Evolutionary conservation across 2,113 vertebrate genomes (phyloP).

Genomic region (Marmota flaviventris): DNA sequence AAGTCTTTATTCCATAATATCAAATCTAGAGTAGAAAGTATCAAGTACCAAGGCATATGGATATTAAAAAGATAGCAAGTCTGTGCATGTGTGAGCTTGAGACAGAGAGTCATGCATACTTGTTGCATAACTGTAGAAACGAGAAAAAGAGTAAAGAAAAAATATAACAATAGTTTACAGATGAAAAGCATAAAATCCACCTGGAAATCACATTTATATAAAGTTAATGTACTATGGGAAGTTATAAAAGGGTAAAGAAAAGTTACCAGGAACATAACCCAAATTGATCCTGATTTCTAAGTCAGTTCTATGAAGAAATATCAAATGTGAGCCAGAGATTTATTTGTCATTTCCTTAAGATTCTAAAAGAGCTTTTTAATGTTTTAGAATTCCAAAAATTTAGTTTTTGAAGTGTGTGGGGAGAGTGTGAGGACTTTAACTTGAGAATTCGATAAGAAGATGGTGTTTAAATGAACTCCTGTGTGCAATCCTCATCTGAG

Average conservation of each 20-base stretch:
- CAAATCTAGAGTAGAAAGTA: not conserved
- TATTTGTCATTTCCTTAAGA: not conserved
- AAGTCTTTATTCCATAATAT: not conserved
- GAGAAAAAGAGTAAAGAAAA: not conserved
- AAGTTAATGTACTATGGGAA: not conserved
- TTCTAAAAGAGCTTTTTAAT: not conserved
- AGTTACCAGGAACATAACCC: not conserved
- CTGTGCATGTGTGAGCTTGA: not conserved
- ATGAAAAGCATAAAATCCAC: not conserved
- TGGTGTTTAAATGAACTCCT: not conserved
- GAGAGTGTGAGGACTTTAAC: not conserved
- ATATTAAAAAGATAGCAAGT: not conserved
- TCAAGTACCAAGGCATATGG: not conserved
- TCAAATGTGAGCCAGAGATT: not conserved
- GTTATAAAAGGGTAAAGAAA: no score
- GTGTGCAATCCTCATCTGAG: not conserved
- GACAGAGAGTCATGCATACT: not conserved
- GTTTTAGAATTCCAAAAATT: not conserved
- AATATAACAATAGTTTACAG: no score
- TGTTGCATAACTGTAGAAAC: no score
- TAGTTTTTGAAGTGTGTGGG: not conserved
- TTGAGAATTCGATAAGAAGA: not conserved
- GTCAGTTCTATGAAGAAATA: not conserved
- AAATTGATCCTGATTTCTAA: not conserved
- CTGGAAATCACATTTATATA: not conserved